Evolutionary conservation across 2,797 vertebrate species (phyloP).

Genomic region (Coregonus sp.): DNA sequence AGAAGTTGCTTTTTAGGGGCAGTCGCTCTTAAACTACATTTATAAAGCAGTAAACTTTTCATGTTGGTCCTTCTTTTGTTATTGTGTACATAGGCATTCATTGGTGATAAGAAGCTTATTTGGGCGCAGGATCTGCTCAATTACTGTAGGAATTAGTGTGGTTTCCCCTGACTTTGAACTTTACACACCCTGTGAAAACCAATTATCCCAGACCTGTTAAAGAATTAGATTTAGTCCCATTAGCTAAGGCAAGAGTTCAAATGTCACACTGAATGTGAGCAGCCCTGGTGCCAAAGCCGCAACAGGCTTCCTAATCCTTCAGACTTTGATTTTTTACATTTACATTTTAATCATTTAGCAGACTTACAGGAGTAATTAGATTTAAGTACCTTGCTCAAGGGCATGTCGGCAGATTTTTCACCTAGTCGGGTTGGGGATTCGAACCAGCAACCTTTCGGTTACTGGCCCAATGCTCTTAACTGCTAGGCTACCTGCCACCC

Average conservation of each 20-base stretch:
- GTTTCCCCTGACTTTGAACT: background rate
- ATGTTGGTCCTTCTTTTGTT: background rate
- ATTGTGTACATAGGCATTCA: background rate
- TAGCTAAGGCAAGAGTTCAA: slow-evolving; percentile 40
- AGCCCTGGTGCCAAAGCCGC: slow-evolving; percentile 45
- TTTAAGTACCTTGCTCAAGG: too few relatives aligned
- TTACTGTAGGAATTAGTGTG: background rate
- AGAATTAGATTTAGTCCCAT: slow-evolving; percentile 45
- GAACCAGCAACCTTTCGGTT: too few relatives aligned
- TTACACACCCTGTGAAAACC: slow-evolving; percentile 37
- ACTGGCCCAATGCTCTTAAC: too few relatives aligned
- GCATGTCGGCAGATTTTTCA: too few relatives aligned
- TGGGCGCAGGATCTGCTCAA: background rate
- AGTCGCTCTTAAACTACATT: too few relatives aligned
- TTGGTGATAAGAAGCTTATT: background rate
- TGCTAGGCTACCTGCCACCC: too few relatives aligned
- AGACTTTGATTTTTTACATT: background rate
- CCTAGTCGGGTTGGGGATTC: too few relatives aligned
- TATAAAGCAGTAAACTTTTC: background rate
- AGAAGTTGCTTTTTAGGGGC: too few relatives aligned
- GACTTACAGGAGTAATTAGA: too few relatives aligned
- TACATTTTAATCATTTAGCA: too few relatives aligned
- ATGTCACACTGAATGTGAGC: slow-evolving; percentile 33
- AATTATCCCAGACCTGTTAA: slow-evolving; percentile 33
- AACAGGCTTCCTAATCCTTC: slow-evolving; percentile 44